phyloP scores from a whole-genome alignment of 2,888 invertebrate species.

The Petrolisthes manimaculis region DNA sequence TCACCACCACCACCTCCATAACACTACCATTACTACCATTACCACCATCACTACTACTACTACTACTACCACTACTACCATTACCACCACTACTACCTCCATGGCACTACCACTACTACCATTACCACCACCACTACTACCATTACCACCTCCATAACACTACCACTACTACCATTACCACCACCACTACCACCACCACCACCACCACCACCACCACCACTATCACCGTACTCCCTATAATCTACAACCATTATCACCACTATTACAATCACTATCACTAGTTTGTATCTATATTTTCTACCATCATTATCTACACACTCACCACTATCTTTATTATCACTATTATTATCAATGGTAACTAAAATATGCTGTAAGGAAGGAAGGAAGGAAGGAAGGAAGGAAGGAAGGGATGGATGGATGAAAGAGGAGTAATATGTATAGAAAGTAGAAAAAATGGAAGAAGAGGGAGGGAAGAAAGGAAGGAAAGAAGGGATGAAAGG shows the following conservation, averaged over 20 bases:
- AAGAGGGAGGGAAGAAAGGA: too few species aligned
- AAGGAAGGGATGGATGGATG: too few species aligned
- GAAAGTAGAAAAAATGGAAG: too few species aligned
- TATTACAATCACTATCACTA: not conserved
- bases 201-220: not conserved
- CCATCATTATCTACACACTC: too few species aligned
- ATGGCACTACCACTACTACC: not conserved
- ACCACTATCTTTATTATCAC: too few species aligned
- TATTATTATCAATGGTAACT: too few species aligned
- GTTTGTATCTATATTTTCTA: too few species aligned
- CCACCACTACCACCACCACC: not conserved
- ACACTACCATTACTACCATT: not conserved
- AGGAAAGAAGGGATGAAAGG: too few species aligned
- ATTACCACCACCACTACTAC: not conserved
- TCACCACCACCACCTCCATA: not conserved
- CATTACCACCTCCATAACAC: not conserved
- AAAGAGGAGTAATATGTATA: too few species aligned
- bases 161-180: not conserved
- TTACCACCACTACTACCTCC: conserved; percentile 10
- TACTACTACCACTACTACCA: conserved; percentile 3
- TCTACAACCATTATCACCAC: not conserved
- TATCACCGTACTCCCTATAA: not conserved
- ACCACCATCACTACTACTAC: conserved; percentile 1
- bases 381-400: too few species aligned
- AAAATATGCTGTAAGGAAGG: too few species aligned